Evolutionary conservation across 2,797 vertebrate species (phyloP).

Genomic region (Geotrypetes seraphini): DNA sequence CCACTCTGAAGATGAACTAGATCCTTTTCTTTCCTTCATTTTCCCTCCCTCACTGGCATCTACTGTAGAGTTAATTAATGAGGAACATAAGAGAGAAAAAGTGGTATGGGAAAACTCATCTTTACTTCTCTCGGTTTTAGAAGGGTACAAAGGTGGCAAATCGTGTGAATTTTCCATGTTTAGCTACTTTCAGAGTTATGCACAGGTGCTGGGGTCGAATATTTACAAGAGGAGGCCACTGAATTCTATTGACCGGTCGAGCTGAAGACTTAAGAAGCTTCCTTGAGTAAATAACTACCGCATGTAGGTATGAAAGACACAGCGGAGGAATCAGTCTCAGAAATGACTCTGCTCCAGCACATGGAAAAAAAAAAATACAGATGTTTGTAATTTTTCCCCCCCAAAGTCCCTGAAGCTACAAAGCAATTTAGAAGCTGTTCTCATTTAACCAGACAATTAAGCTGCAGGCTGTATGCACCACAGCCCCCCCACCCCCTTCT

Average conservation of each 20-base stretch:
- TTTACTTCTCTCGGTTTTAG: too few species aligned
- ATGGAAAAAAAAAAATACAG: conserved; percentile 7
- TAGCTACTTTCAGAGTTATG: too few species aligned
- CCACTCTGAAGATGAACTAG: too few species aligned
- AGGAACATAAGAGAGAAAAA: too few species aligned
- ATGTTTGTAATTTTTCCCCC: conserved; percentile 2
- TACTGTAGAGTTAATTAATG: too few species aligned
- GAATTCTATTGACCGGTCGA: conserved; percentile 21
- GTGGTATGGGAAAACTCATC: too few species aligned
- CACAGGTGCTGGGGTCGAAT: too few species aligned
- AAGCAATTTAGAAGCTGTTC: conserved; percentile 32
- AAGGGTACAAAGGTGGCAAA: too few species aligned
- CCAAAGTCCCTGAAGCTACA: conserved; percentile 20
- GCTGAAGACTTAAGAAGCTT: conserved; percentile 16
- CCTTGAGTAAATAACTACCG: conserved; percentile 32
- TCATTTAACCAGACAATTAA: conserved; percentile 34
- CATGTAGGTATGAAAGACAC: conserved; percentile 31
- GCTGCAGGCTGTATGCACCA: conserved; percentile 21
- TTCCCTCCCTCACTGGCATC: too few species aligned
- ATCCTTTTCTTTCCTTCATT: too few species aligned
- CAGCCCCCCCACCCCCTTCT: not conserved
- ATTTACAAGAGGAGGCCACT: conserved; percentile 10
- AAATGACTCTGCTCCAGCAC: conserved; percentile 4
- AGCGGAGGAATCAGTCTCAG: conserved; percentile 25
- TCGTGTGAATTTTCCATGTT: too few species aligned